Conservation (phyloP, 2,797 vertebrate species). For the Pangasius sanitwongsei region DNA sequence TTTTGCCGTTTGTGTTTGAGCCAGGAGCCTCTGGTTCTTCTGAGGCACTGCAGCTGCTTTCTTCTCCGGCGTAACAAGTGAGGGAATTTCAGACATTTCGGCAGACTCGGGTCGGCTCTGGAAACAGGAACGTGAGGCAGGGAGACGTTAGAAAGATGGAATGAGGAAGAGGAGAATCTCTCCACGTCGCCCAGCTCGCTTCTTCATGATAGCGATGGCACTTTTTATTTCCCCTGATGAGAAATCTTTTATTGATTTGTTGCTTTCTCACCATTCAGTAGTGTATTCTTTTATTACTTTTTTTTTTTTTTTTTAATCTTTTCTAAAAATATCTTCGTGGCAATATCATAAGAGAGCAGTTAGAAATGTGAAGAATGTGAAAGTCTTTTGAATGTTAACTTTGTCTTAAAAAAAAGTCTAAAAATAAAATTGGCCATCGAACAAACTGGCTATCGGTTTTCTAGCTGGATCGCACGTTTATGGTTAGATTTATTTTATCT, state of each 20-base stretch:
- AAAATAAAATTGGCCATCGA: neutral
- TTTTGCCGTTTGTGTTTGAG: neutral
- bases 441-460: neutral
- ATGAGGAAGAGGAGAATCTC: neutral
- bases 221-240: neutral
- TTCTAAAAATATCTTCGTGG: neutral
- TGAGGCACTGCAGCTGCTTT: neutral
- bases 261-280: neutral
- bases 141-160: neutral
- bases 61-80: neutral
- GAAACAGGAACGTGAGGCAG: neutral
- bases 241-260: neutral
- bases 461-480: neutral
- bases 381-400: neutral
- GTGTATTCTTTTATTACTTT: neutral
- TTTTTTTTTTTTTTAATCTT: neutral
- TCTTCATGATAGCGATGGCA: neutral
- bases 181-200: neutral
- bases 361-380: neutral
- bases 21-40: neutral
- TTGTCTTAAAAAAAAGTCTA: neutral
- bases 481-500: neutral
- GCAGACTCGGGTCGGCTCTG: conserved; percentile 17
- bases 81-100: neutral
- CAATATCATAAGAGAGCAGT: too few species aligned